Percentiles rank a stretch among this genome's conserved stretches.
phyloP scores from a whole-genome alignment of 1,140 invertebrate genomes.

The Protaetia brevitarsis region DNA sequence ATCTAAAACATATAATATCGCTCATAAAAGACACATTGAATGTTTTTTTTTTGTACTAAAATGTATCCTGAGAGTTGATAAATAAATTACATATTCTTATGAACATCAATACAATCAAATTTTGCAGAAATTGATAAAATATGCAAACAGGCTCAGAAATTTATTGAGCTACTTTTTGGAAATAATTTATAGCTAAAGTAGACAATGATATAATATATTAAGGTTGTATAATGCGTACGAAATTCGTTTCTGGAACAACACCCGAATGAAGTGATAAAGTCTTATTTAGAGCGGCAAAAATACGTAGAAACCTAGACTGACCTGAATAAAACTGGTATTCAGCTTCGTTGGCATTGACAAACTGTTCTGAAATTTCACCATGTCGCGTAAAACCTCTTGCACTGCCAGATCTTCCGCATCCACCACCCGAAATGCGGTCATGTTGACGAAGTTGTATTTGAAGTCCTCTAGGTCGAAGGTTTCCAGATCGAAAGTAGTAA shows the following conservation, averaged over 20 bases:
- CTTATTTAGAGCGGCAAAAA: neutral
- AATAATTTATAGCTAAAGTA: neutral
- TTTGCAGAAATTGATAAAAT: neutral
- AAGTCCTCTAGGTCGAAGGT: slow-evolving; percentile 90
- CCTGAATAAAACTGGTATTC: slow-evolving; percentile 67
- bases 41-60: too few relatives aligned
- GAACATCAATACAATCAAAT: neutral
- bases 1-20: too few relatives aligned
- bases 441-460: slow-evolving; percentile 91
- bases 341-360: slow-evolving; percentile 66
- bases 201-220: neutral
- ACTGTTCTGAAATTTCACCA: slow-evolving; percentile 83
- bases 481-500: slow-evolving; percentile 89
- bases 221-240: neutral
- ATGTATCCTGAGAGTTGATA: too few relatives aligned
- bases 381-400: slow-evolving; percentile 73
- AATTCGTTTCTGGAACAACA: neutral
- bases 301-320: slow-evolving; percentile 43
- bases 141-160: neutral
- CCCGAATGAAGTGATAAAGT: neutral
- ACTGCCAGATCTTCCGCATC: slow-evolving; percentile 74
- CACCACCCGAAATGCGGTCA: slow-evolving; percentile 85
- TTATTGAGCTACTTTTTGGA: neutral
- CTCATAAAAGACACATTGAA: too few relatives aligned
- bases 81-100: too few relatives aligned